phyloP scores from a whole-genome alignment of 2,888 invertebrate genomes.

The Tanytarsus gracilentus region DNA sequence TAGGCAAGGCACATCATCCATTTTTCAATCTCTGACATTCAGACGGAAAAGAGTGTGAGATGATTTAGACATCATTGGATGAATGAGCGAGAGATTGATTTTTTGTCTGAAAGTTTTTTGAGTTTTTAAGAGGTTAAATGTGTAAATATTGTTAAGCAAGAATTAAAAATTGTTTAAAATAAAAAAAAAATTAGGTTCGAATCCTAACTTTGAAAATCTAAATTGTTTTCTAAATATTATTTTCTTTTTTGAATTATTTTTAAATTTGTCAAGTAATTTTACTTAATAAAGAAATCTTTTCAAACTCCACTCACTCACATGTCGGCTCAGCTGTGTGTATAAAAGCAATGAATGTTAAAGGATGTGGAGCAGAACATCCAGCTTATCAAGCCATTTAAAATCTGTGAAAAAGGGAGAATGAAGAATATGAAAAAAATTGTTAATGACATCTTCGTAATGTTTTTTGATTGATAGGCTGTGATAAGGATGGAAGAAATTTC shows the following conservation, averaged over 20 bases:
- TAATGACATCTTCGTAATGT: constrained; percentile 19
- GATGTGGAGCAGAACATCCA: constrained; percentile 1
- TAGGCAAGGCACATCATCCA: constrained; percentile 7
- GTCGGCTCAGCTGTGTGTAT: background rate
- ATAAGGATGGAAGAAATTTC: constrained; percentile 14
- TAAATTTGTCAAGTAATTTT: no score
- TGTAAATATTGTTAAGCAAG: no score
- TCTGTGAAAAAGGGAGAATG: constrained; percentile 5
- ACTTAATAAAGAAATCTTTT: no score
- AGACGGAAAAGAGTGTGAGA: no score
- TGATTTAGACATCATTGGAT: background rate
- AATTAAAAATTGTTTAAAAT: no score
- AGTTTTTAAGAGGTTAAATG: no score
- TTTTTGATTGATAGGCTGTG: constrained; percentile 25
- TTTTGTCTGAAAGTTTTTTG: no score
- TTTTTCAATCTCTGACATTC: background rate
- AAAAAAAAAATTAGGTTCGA: no score
- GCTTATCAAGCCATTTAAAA: constrained; percentile 15
- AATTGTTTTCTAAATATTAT: no score
- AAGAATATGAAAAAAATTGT: constrained; percentile 13
- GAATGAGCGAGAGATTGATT: constrained; percentile 8
- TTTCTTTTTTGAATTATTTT: no score
- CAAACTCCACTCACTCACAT: background rate
- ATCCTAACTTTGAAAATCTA: no score
- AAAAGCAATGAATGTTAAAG: background rate